Conservation (phyloP, 2,797 vertebrate genomes). For the Nannoperca australis region DNA sequence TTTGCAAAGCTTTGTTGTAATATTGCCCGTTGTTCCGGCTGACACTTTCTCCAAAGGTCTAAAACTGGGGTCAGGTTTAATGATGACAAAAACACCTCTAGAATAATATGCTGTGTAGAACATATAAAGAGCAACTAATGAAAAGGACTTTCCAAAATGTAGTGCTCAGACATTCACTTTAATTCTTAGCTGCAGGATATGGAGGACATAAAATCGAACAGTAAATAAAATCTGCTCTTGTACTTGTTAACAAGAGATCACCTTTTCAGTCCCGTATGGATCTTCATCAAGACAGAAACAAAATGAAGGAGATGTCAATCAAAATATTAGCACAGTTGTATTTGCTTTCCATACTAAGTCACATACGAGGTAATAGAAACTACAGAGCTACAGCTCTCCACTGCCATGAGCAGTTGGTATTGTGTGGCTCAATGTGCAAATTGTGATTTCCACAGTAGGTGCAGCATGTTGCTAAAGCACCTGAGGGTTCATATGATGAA, state of each 20-base stretch:
- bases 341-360: not conserved
- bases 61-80: not conserved
- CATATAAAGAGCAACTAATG: not conserved
- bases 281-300: not conserved
- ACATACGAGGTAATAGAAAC: not conserved
- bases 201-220: not conserved
- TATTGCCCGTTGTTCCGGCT: not conserved
- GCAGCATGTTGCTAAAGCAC: conserved; percentile 14
- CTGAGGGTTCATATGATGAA: conserved; percentile 46
- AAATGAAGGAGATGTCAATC: not conserved
- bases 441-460: conserved; percentile 5
- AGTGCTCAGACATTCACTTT: not conserved
- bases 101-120: not conserved
- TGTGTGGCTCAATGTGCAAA: not conserved
- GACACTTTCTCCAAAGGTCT: not conserved
- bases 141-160: not conserved
- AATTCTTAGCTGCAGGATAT: conserved; percentile 6
- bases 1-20: not conserved
- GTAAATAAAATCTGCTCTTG: not conserved
- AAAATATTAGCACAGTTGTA: not conserved
- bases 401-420: not conserved
- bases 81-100: not conserved
- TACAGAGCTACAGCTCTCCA: not conserved
- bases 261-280: not conserved
- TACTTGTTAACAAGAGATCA: conserved; percentile 5